These are phyloP conservation scores for Anguilla marmorata DNA, from an alignment of 2,797 vertebrate genomes.

Conservation along the genomic window DNA sequence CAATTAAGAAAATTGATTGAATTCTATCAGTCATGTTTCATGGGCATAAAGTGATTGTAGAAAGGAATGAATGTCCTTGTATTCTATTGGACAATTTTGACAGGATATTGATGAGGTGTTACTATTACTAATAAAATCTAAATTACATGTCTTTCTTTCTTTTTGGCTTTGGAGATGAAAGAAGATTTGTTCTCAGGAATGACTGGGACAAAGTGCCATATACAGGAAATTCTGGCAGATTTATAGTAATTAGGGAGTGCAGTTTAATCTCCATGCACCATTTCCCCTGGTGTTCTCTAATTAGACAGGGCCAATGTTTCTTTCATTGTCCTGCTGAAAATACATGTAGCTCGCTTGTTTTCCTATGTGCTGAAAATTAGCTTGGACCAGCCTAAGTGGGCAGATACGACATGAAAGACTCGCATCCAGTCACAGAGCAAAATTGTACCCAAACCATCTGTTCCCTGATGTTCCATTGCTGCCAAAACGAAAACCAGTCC, in stretches of 20 bases:
- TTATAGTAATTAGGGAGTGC: background rate
- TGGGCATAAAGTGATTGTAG: slow-evolving; percentile 59
- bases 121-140: background rate
- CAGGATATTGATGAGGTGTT: slow-evolving; percentile 40
- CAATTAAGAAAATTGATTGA: slow-evolving; percentile 73
- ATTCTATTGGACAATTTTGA: background rate
- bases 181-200: background rate
- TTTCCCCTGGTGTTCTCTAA: background rate
- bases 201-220: background rate
- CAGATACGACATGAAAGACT: slow-evolving; percentile 46
- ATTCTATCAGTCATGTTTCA: slow-evolving; percentile 68
- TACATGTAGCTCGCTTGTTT: background rate
- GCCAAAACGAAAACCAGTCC: background rate
- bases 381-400: background rate
- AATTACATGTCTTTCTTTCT: background rate
- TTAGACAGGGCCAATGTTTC: background rate
- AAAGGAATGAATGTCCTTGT: slow-evolving; percentile 46
- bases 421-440: background rate
- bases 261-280: background rate
- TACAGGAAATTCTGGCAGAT: background rate
- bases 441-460: slow-evolving; percentile 64
- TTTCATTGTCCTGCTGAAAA: slow-evolving; percentile 37
- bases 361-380: background rate
- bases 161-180: background rate
- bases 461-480: slow-evolving; percentile 59